phyloP scores from a whole-genome alignment of 2,113 vertebrate species.

The Nicator chloris region DNA sequence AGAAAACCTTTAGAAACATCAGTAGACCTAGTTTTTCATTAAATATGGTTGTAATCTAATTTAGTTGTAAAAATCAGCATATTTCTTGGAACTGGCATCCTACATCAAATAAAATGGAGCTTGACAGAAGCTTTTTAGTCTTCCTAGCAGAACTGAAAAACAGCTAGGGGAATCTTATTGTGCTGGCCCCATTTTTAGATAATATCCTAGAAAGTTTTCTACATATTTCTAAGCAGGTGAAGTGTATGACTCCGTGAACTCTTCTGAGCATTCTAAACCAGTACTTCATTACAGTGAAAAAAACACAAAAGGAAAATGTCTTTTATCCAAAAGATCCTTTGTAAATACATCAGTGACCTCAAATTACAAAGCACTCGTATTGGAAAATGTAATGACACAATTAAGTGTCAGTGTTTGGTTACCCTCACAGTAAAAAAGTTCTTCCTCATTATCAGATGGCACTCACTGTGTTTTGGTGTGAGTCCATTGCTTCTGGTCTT shows the following conservation, averaged over 20 bases:
- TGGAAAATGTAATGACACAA: not conserved
- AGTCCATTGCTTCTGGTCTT: not conserved
- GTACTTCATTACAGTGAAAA: not conserved
- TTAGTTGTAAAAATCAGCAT: conserved; percentile 48
- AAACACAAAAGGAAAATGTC: not conserved
- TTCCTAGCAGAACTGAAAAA: not conserved
- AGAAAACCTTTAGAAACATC: conserved; percentile 17
- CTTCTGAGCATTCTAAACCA: not conserved
- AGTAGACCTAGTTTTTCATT: conserved; percentile 35
- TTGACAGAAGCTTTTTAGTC: not conserved
- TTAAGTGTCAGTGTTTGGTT: not conserved
- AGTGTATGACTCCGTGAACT: not conserved
- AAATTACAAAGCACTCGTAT: not conserved
- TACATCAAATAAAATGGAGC: not conserved
- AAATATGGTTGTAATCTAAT: conserved; percentile 50
- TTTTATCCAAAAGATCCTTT: not conserved
- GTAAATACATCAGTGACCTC: not conserved
- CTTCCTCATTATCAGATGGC: not conserved
- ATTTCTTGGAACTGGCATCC: conserved; percentile 26
- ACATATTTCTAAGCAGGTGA: not conserved
- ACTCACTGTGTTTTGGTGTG: not conserved
- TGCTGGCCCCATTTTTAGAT: not conserved
- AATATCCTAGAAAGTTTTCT: not conserved
- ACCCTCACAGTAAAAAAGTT: not conserved
- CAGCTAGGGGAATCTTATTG: not conserved